Base-by-base conservation (phyloP, 2,113 vertebrate genomes). In the Passer montanus region DNA sequence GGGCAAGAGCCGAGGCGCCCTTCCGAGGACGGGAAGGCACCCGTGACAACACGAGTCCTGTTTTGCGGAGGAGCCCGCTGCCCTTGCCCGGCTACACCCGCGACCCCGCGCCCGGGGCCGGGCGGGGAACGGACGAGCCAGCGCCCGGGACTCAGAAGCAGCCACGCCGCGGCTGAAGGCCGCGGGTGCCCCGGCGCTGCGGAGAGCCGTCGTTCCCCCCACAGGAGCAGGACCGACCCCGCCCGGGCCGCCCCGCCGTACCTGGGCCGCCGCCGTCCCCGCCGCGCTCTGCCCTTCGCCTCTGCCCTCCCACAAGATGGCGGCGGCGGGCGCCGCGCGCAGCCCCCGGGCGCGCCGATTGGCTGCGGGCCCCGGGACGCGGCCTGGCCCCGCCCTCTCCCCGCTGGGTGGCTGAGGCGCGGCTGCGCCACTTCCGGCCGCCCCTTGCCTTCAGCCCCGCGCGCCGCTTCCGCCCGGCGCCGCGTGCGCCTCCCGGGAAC, bases 341-440 rank as follows among this genome's bases (percentile, higher is more conserved):
- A 60, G 47, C 35, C 6, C 24, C 3, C 11, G 2, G 1, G 8
- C 7, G 6, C 24, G 3, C 35, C 13, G 55, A 94, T 94, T 97
- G 96, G 95, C 80, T 88, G 30, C 6, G 3, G 3, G 1, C 2
- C 5, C 1, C 12, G 7, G 12, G 3, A 19, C 2, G 35, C 0
- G 22, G 5, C 3, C 4, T 18, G 28, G 7, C 30, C 4, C 43
- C 49, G 35, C 66, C n/a, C 35, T 20, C 11, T 44, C 10, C 17
- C 20, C 8, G 2, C 16, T 2, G 33, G 14, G 8, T 15, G 87
- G 35, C 26, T 2, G 59, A 19, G 4, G 14, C 0, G 4, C 0
- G 0, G 3, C 0, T 0, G 0, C 2, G 24, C 1, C 17, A 0
- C 33, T 82, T 76, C 92, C 63, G 30, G 3, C 9, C 18, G 21